Conservation (phyloP, 2,797 vertebrate genomes). For the Rousettus madagascariensis region DNA sequence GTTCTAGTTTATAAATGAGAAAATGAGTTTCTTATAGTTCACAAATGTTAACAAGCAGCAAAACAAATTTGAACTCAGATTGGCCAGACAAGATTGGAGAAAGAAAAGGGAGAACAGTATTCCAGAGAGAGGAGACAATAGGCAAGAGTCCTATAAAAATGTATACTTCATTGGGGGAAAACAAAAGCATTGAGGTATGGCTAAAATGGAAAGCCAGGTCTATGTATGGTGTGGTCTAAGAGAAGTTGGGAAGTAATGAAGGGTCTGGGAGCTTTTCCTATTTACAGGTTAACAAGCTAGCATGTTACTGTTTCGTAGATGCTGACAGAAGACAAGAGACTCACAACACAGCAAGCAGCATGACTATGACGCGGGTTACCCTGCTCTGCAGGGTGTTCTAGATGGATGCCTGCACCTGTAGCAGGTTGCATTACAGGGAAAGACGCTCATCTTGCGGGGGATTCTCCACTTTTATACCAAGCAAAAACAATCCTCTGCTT, state of each 20-base stretch:
- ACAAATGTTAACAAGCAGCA: neutral
- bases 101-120: neutral
- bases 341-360: neutral
- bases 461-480: neutral
- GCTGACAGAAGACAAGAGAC: neutral
- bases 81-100: neutral
- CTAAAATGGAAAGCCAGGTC: neutral
- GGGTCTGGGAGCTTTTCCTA: neutral
- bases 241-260: neutral
- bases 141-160: neutral
- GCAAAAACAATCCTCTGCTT: neutral
- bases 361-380: too few species aligned
- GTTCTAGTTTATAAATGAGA: neutral
- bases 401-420: neutral
- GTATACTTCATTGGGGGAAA: neutral
- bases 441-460: neutral
- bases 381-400: neutral
- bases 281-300: neutral
- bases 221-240: accelerated
- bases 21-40: neutral
- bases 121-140: neutral
- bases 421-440: neutral
- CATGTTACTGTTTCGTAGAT: neutral
- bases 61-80: neutral
- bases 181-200: neutral